Percentiles rank a stretch among this genome's conserved stretches.
Conservation (phyloP, 2,797 vertebrate genomes). For the Otus scops region DNA sequence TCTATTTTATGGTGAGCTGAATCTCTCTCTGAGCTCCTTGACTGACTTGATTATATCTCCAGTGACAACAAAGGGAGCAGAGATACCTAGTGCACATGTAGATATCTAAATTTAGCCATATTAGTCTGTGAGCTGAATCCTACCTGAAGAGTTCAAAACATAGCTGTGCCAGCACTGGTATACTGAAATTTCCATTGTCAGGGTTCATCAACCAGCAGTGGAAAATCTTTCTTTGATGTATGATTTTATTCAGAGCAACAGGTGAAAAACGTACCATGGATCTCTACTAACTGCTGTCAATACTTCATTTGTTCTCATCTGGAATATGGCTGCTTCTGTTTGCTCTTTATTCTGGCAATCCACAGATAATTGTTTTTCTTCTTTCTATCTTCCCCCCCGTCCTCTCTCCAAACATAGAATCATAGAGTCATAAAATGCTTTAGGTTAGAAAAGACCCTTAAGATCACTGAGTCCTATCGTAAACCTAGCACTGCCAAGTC, state of each 20-base stretch:
- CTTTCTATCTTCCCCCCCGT: neutral
- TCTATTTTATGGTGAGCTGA: neutral
- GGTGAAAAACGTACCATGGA: neutral
- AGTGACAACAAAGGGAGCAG: neutral
- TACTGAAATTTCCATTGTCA: neutral
- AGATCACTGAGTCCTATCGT: fast-evolving
- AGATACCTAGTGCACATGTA: fast-evolving
- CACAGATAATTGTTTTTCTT: neutral
- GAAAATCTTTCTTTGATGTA: neutral
- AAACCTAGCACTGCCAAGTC: neutral
- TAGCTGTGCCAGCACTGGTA: neutral
- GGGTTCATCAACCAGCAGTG: neutral
- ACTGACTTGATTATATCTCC: neutral
- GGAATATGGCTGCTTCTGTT: neutral
- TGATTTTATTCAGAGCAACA: neutral
- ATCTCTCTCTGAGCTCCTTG: neutral
- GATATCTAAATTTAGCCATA: neutral
- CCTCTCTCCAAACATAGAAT: neutral
- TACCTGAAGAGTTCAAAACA: neutral
- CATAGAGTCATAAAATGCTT: neutral
- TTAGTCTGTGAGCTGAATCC: neutral
- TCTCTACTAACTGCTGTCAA: neutral
- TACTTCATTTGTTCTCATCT: neutral
- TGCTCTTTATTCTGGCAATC: neutral
- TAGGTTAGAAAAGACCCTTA: neutral